phyloP scores from a whole-genome alignment of 2,113 vertebrate species.

The Sturnira hondurensis region DNA sequence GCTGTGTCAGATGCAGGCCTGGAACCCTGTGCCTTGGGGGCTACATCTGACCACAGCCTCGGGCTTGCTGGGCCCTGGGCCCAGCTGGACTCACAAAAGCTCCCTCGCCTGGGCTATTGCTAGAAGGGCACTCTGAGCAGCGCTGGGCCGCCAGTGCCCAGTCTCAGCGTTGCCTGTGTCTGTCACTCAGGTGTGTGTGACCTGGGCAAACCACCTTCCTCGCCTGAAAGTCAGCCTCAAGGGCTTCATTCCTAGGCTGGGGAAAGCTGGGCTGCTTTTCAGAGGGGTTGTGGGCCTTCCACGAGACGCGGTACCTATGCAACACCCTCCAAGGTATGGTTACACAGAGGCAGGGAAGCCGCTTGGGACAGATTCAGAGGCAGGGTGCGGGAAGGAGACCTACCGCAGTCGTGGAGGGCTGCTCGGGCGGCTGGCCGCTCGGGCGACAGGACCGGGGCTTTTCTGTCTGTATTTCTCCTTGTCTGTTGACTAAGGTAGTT shows the following conservation, averaged over 20 bases:
- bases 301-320: fast-evolving
- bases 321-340: neutral
- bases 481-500: neutral
- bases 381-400: neutral
- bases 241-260: neutral
- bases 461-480: neutral
- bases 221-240: neutral
- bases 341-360: neutral
- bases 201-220: neutral
- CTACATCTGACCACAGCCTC: neutral
- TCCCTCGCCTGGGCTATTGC: neutral
- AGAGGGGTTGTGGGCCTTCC: neutral
- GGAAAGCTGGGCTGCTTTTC: neutral
- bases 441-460: neutral
- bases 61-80: neutral
- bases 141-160: neutral
- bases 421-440: neutral
- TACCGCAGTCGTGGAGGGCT: neutral
- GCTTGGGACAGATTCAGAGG: neutral
- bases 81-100: neutral
- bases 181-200: neutral
- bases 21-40: neutral
- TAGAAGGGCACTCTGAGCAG: neutral
- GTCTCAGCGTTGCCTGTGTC: neutral
- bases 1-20: neutral